Evolutionary conservation across 2,888 invertebrate genomes (phyloP), one percentile per base, ranked within the genome.

Genomic region (Callimorpha dominula): DNA sequence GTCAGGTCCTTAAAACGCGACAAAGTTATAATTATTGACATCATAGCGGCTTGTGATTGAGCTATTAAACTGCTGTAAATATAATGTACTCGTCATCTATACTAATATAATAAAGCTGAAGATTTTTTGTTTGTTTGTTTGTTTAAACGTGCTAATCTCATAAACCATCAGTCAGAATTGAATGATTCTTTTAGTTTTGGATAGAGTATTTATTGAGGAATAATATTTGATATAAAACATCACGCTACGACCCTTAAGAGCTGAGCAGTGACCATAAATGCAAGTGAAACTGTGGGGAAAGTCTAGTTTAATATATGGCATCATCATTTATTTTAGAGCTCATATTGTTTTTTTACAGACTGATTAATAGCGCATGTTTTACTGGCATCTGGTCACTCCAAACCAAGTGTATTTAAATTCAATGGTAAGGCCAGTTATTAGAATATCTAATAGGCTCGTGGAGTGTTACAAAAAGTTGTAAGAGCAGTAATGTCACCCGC

Each of bases 1-100:
- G 9, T 68, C n/a, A 67, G 57, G 12, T 14, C 20, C 31, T 9
- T 68, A 15, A 60, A 49, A 68, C 46, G 60, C 20, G 9, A 68
- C 60, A 68, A 9, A 15, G 14, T 60, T 60, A 64, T 11, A 17
- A 68, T 43, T 42, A 68, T 49, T 68, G 68, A 68, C 49, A 68
- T 68, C 68, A 68, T 60, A 42, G 68, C 20, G n/a, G 20, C 14
- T 20, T 68, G 57, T 54, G n/a, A 15, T 31, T 9, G 2, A 8
- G 31, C 49, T 15, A 67, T 52, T 50, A 52, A 67, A 52, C 17
- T 40, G 40, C 52, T 7, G 31, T 49, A 65, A 65, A 65, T 17
- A 65, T 65, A 40, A 8, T 62, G 8, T 50, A 17, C 65, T 65
- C 50, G 50, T 50, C 65, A 31, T 15, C 6, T 52, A 52, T 17